These are phyloP conservation scores for Andricus quercusramuli DNA, from an alignment of 2,888 invertebrate species.

Conservation along the genomic window DNA sequence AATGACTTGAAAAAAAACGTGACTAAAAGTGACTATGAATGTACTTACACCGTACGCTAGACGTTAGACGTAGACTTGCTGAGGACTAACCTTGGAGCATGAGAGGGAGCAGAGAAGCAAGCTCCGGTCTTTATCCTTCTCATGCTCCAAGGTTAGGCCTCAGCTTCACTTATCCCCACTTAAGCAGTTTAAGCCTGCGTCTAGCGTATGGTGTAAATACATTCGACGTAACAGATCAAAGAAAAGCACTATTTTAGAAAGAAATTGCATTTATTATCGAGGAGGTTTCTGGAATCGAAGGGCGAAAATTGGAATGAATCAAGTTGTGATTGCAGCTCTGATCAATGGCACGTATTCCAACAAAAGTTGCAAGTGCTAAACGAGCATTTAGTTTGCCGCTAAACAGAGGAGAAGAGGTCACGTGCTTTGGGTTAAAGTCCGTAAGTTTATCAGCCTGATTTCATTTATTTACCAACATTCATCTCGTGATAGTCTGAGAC, in stretches of 20 bases:
- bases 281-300: background rate
- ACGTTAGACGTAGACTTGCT: too few species aligned
- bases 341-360: constrained; percentile 18
- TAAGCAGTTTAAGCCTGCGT: too few species aligned
- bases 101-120: too few species aligned
- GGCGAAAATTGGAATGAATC: background rate
- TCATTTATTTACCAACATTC: constrained; percentile 40
- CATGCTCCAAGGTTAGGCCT: too few species aligned
- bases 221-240: too few species aligned
- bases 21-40: too few species aligned
- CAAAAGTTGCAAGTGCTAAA: constrained; percentile 10
- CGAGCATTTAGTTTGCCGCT: background rate
- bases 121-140: too few species aligned
- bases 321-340: background rate
- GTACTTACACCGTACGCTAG: too few species aligned
- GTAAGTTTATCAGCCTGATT: constrained; percentile 26
- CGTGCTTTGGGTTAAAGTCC: constrained; percentile 35
- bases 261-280: background rate
- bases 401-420: constrained; percentile 17
- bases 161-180: too few species aligned
- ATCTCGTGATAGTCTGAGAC: background rate
- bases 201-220: too few species aligned
- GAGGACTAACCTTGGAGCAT: too few species aligned
- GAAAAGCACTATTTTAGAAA: background rate
- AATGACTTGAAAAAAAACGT: too few species aligned